Conservation (phyloP, 2,888 invertebrate genomes). For the Xylota segnis region DNA sequence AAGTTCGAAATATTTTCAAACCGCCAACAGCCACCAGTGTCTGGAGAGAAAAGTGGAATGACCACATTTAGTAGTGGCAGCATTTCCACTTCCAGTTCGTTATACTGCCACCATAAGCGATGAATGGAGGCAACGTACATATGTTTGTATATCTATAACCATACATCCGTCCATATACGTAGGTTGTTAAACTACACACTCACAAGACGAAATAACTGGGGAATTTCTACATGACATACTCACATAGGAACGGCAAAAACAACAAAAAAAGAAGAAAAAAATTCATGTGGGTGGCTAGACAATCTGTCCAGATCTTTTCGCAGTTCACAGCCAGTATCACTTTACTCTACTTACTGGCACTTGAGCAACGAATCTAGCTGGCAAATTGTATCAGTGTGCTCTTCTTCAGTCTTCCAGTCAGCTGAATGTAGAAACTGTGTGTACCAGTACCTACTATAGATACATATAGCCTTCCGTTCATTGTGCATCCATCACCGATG, state of each 20-base stretch:
- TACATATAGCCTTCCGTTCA: constrained; percentile 28
- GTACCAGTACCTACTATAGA: neutral
- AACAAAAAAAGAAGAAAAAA: constrained; percentile 9
- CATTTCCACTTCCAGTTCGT: constrained; percentile 34
- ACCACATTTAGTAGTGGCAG: constrained; percentile 55
- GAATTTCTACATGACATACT: constrained; percentile 10
- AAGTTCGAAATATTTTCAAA: constrained; percentile 23
- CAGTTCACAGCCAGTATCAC: constrained; percentile 11
- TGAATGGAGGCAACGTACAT: constrained; percentile 13
- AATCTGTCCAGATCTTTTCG: constrained; percentile 37
- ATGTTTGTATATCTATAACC: too few relatives aligned
- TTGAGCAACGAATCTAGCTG: constrained; percentile 6
- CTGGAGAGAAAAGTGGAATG: constrained; percentile 65
- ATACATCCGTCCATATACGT: constrained; percentile 1
- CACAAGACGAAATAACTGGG: neutral
- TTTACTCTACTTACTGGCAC: constrained; percentile 31
- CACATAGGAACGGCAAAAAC: constrained; percentile 19
- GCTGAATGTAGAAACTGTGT: constrained; percentile 10
- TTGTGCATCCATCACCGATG: constrained; percentile 41
- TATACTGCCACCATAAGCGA: constrained; percentile 35
- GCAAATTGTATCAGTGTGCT: neutral
- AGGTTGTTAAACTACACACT: constrained; percentile 18
- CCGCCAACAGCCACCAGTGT: constrained; percentile 8
- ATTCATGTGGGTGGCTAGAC: constrained; percentile 67
- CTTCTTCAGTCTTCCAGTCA: constrained; percentile 2